phyloP scores from a whole-genome alignment of 2,113 vertebrate genomes.

The Zapornia atra region DNA sequence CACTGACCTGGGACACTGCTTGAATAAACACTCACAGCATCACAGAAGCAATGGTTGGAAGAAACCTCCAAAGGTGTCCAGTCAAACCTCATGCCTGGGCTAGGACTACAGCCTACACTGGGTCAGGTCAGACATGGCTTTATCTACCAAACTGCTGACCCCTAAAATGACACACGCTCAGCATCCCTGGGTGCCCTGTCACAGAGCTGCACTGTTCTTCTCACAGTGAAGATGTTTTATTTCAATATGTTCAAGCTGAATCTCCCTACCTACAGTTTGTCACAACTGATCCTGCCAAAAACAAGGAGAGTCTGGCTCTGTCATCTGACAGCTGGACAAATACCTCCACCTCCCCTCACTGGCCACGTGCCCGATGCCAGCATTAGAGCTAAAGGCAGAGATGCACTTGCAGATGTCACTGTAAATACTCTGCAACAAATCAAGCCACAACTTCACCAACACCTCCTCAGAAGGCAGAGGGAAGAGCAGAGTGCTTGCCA shows the following conservation, averaged over 20 bases:
- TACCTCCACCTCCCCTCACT: neutral
- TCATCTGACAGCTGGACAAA: neutral
- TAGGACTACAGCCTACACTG: neutral
- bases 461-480: neutral
- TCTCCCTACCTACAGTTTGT: neutral
- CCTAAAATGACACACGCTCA: neutral
- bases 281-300: neutral
- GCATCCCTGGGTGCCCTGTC: neutral
- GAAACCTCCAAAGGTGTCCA: neutral
- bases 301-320: neutral
- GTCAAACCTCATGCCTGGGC: neutral
- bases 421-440: neutral
- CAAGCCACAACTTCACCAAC: neutral
- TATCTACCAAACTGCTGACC: neutral
- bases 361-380: neutral
- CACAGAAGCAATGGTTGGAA: neutral
- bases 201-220: neutral
- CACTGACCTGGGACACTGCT: neutral
- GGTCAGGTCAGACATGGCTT: neutral
- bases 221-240: neutral
- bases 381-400: neutral
- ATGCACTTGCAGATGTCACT: neutral
- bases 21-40: neutral
- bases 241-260: neutral
- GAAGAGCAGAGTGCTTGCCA: neutral